These are phyloP conservation scores for Hybognathus amarus DNA, from an alignment of 2,797 vertebrate genomes.

Conservation along the genomic window DNA sequence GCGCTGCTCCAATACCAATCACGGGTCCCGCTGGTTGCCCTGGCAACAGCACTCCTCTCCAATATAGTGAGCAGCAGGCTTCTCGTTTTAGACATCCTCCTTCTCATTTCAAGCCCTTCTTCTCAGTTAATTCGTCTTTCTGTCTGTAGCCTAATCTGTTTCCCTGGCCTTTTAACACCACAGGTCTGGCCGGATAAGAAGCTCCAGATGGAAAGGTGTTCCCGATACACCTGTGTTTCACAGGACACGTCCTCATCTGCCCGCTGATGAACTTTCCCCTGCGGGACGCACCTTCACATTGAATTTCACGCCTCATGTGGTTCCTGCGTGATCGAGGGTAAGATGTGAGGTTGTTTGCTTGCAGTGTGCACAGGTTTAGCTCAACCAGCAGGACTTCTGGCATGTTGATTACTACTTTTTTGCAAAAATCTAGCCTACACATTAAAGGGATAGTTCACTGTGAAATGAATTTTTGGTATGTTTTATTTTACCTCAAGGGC, in stretches of 20 bases:
- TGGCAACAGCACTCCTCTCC: constrained; percentile 82
- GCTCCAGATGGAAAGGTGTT: background rate
- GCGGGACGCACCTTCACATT: constrained; percentile 35
- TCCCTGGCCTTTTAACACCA: background rate
- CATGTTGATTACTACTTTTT: background rate
- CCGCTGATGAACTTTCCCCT: constrained; percentile 10
- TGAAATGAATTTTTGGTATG: too few species aligned
- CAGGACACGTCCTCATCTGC: background rate
- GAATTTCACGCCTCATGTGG: constrained; percentile 18
- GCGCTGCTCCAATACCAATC: constrained; percentile 81
- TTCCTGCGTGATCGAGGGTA: constrained; percentile 6
- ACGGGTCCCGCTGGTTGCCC: constrained; percentile 75
- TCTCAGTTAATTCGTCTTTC: constrained; percentile 1
- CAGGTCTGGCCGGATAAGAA: background rate
- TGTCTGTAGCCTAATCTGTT: background rate
- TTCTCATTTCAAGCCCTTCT: constrained; percentile 10
- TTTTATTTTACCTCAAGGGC: too few species aligned
- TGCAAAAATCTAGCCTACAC: background rate
- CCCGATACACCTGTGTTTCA: background rate
- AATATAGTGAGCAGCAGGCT: constrained; percentile 73
- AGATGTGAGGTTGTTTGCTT: background rate
- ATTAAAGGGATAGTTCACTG: background rate
- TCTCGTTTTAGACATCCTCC: constrained; percentile 36
- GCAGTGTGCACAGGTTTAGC: background rate
- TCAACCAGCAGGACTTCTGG: background rate